Percentiles rank a stretch among this genome's conserved stretches.
Conservation (phyloP, 2,888 invertebrate genomes). For the Carabus problematicus region DNA sequence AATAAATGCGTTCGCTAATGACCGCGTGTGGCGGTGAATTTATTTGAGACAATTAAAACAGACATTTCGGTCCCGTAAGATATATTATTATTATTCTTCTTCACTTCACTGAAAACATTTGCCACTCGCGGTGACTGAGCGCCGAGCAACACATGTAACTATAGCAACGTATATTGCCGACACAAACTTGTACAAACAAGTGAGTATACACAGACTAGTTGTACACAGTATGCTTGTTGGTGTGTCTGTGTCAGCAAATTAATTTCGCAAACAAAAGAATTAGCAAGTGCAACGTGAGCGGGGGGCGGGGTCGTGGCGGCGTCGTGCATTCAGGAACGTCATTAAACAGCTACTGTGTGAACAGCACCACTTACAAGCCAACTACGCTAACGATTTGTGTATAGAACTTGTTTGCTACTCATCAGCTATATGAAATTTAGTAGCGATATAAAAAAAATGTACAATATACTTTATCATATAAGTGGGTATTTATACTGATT, state of each 20-base stretch:
- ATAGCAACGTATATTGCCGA: background rate
- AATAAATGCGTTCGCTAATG: conserved; percentile 43
- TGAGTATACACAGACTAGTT: background rate
- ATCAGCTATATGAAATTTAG: too few relatives aligned
- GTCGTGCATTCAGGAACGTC: too few relatives aligned
- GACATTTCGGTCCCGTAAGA: conserved; percentile 37
- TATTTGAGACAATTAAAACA: conserved; percentile 40
- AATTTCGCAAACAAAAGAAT: too few relatives aligned
- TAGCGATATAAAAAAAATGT: too few relatives aligned
- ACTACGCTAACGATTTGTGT: too few relatives aligned
- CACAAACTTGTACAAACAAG: conserved; percentile 3
- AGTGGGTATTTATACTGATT: too few relatives aligned
- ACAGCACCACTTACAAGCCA: too few relatives aligned
- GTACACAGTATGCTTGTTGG: background rate
- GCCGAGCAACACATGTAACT: background rate
- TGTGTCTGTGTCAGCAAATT: background rate
- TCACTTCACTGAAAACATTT: conserved; percentile 36
- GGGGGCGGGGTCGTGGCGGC: too few relatives aligned
- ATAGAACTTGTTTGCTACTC: too few relatives aligned
- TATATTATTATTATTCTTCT: conserved; percentile 43
- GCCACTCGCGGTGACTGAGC: conserved; percentile 10
- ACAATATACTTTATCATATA: too few relatives aligned
- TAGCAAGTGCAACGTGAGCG: too few relatives aligned
- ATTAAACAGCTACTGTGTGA: too few relatives aligned
- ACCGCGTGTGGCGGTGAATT: conserved; percentile 39